phyloP scores from a whole-genome alignment of 2,113 vertebrate species.

The Barbus barbus region DNA sequence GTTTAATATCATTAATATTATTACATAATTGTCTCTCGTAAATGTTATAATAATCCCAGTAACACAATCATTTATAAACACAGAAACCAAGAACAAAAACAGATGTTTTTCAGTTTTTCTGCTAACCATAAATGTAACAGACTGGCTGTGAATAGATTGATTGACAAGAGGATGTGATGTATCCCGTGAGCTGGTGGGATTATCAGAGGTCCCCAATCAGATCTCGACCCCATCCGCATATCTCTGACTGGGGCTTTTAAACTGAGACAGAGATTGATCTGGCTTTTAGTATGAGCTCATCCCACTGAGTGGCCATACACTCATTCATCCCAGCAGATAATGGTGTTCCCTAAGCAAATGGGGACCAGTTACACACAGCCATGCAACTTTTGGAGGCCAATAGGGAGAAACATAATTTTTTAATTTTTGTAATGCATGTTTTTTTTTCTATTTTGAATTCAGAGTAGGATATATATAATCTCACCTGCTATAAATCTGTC shows the following conservation, averaged over 20 bases:
- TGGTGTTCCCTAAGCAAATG: slow-evolving; percentile 44
- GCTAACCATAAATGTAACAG: background rate
- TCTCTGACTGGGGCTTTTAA: slow-evolving; percentile 36
- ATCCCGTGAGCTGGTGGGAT: slow-evolving; percentile 33
- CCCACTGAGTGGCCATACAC: slow-evolving; percentile 37
- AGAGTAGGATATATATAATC: background rate
- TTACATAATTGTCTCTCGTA: background rate
- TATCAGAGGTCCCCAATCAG: slow-evolving; percentile 45
- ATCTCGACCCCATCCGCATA: slow-evolving; percentile 31
- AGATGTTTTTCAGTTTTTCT: background rate
- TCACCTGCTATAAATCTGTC: background rate
- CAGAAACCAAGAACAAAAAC: background rate
- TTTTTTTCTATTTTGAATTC: background rate
- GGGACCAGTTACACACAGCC: slow-evolving; percentile 40
- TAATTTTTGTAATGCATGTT: background rate
- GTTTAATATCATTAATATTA: too few relatives aligned
- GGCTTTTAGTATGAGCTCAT: slow-evolving; percentile 64
- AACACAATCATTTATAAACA: background rate
- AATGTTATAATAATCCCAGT: background rate
- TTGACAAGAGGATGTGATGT: slow-evolving; percentile 22
- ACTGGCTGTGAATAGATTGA: slow-evolving; percentile 10
- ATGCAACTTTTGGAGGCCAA: slow-evolving; percentile 6
- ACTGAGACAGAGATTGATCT: slow-evolving; percentile 56
- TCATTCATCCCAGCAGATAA: slow-evolving; percentile 20
- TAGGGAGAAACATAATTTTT: background rate